Percentiles rank a stretch among this genome's conserved stretches.
Evolutionary conservation across 2,113 vertebrate genomes (phyloP).

Genomic region (Mungos mungo): DNA sequence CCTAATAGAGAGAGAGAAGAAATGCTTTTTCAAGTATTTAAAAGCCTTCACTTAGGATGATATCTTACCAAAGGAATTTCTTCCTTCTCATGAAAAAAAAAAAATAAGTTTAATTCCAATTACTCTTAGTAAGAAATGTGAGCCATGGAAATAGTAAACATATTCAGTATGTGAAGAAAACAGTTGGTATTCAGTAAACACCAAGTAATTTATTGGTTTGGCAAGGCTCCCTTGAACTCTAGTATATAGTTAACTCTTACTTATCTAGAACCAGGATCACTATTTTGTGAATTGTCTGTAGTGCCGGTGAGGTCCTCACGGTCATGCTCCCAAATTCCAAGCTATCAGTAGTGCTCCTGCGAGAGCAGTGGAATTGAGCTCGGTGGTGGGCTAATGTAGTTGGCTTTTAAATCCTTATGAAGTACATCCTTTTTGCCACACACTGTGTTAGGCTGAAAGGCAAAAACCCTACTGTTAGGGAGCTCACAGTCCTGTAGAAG

Average conservation of each 20-base stretch:
- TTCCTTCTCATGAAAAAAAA: not conserved
- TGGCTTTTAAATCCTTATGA: not conserved
- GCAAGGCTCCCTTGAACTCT: conserved; percentile 38
- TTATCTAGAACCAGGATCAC: not conserved
- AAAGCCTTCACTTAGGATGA: conserved; percentile 18
- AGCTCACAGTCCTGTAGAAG: not conserved
- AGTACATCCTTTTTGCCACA: not conserved
- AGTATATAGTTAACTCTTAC: conserved; percentile 62
- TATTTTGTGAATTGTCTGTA: not conserved
- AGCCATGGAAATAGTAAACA: conserved; percentile 65
- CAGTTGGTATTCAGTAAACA: conserved; percentile 65
- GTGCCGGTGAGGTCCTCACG: not conserved
- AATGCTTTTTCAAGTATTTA: not conserved
- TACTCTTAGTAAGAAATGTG: conserved; percentile 37
- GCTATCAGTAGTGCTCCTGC: not conserved
- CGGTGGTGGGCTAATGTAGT: not conserved
- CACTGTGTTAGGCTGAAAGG: not conserved
- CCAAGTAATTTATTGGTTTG: conserved; percentile 66
- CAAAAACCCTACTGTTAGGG: not conserved
- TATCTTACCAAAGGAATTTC: conserved; percentile 32
- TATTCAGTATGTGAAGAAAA: conserved; percentile 13
- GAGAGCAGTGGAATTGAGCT: not conserved
- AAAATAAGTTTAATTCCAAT: conserved; percentile 19
- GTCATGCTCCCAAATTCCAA: not conserved
- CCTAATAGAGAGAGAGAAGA: not conserved